Percentiles rank a stretch among this genome's conserved stretches.
These are phyloP conservation scores for Drosophila asahinai DNA, from an alignment of 1,140 invertebrate species.

Conservation along the genomic window DNA sequence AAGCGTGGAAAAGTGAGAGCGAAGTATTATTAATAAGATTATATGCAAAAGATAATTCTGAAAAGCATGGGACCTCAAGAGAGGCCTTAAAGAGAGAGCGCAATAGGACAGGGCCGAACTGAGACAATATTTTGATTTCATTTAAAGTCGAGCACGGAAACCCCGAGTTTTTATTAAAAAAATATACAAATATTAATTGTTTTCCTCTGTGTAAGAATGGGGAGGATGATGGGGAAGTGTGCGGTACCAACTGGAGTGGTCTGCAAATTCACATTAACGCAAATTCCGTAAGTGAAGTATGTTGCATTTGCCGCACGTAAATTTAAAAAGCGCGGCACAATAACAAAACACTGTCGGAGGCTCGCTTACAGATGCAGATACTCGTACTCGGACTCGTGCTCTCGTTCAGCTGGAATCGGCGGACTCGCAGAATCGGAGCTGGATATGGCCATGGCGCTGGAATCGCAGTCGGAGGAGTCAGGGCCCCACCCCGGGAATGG, in stretches of 20 bases:
- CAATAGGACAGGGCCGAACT: no score
- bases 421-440: constrained; percentile 25
- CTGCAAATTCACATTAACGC: constrained; percentile 82
- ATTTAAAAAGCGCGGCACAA: constrained; percentile 81
- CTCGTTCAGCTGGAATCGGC: constrained; percentile 33
- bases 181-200: no score
- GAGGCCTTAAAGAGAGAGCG: no score
- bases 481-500: constrained; percentile 18
- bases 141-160: no score
- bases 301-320: constrained; percentile 83
- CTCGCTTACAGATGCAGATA: constrained; percentile 62
- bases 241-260: constrained; percentile 68
- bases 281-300: constrained; percentile 84
- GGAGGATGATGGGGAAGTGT: not conserved
- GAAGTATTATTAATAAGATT: no score
- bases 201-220: constrained; percentile 8
- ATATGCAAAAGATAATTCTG: no score
- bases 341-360: constrained; percentile 72
- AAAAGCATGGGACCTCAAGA: no score
- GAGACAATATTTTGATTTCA: no score
- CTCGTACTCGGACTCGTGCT: constrained; percentile 48
- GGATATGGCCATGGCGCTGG: constrained; percentile 25
- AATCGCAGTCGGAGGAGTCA: constrained; percentile 54
- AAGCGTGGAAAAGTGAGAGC: no score
- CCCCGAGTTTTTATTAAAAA: no score